Evolutionary conservation across 2,113 vertebrate species (phyloP), one percentile per base, ranked within the genome.

Genomic region (Phaethornis superciliosus): DNA sequence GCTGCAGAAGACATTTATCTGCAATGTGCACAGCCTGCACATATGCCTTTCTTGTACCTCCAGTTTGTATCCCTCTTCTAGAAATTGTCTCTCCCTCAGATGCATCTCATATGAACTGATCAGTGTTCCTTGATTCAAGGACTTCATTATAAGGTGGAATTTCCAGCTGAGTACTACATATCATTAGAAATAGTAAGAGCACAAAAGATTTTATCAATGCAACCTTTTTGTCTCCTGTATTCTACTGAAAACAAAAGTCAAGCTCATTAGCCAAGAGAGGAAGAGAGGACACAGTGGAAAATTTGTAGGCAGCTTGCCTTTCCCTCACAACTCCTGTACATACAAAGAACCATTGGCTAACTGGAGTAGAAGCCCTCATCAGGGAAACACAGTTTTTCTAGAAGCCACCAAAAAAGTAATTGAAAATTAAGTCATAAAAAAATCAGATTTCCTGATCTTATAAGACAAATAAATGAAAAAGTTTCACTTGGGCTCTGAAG

Each of bases 11-110:
- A 70, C 28, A 65, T 13, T 40, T 47, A 54, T 1, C 18, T 37
- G n/a, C 54, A 64, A 63, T 9, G 32, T 0, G 6, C 35, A 35
- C 0, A 94, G 35, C 46, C 76, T 49, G 54, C n/a, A 24, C 1
- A 0, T 7, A 46, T 58, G 7, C 35, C 21, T 13, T 60, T 52
- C 23, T 23, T 17, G 16, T 4, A 7, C 13, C 13, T 69, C 58
- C 40, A 56, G 33, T 27, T 74, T 59, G 7, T 12, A 35, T 4
- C 42, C 7, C 21, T 64, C n/a, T 74, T 30, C 52, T 40, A 60
- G 62, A 21, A 58, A 42, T 17, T 79, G 42, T 22, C 55, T 82
- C 70, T 85, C 22, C 12, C 27, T 51, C 0, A 4, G 54, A 75
- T 49, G 20, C 4, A 2, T 17, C 65, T 71, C 6, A 4, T 62